These are phyloP conservation scores for Hemitrygon akajei DNA, from an alignment of 2,797 vertebrate genomes.

Conservation along the genomic window DNA sequence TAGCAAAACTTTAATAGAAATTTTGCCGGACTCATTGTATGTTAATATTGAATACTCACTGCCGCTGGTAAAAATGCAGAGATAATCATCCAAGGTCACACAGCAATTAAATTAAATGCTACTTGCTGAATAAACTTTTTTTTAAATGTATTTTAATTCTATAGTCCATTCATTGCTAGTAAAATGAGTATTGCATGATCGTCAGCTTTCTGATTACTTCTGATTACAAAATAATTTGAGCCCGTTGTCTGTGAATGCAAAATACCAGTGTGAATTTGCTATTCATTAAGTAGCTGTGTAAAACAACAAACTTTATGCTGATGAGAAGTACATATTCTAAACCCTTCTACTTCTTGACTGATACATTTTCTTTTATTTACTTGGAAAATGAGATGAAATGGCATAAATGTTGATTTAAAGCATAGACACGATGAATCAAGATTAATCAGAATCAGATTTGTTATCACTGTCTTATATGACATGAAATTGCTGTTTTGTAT, in stretches of 20 bases:
- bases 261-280: background rate
- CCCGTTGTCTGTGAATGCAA: background rate
- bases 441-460: background rate
- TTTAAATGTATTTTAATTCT: background rate
- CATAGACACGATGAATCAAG: background rate
- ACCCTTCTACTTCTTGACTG: background rate
- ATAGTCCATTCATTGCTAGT: background rate
- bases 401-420: background rate
- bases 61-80: background rate
- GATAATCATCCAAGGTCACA: slow-evolving; percentile 27
- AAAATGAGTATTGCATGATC: background rate
- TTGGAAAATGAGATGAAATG: background rate
- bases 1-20: background rate
- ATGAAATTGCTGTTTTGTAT: no score
- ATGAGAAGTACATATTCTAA: slow-evolving; percentile 12
- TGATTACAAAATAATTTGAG: background rate
- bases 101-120: slow-evolving; percentile 20
- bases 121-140: slow-evolving; percentile 14
- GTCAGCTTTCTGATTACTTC: slow-evolving; percentile 14
- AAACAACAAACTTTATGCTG: slow-evolving; percentile 15
- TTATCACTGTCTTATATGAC: no score
- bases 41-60: background rate
- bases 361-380: background rate
- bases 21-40: slow-evolving; percentile 6
- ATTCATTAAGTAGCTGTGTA: background rate